phyloP scores from a whole-genome alignment of 2,113 vertebrate genomes.

The Sprattus sprattus region DNA sequence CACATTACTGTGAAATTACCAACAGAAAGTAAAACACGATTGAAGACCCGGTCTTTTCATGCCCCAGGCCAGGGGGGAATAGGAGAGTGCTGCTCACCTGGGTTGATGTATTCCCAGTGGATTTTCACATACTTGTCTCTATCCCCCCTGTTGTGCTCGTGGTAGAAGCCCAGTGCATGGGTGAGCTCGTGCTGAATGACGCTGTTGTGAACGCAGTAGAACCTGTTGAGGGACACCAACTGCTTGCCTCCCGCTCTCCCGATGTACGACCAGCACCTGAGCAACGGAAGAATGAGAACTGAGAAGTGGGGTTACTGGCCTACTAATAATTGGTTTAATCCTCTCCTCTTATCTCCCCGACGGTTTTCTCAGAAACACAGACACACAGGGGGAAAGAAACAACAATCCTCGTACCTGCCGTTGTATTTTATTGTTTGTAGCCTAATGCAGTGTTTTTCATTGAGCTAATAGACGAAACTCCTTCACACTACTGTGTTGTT shows the following conservation, averaged over 20 bases:
- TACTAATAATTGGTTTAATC: no score
- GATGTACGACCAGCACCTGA: conserved; percentile 25
- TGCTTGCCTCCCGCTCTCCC: conserved; percentile 54
- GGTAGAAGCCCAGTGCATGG: conserved; percentile 65
- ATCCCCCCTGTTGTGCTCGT: conserved; percentile 66
- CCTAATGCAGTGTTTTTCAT: no score
- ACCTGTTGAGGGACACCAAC: conserved; percentile 53
- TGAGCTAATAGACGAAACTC: no score
- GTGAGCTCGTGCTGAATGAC: conserved; percentile 64
- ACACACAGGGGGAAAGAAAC: no score
- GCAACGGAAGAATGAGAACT: neutral
- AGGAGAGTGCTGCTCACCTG: neutral
- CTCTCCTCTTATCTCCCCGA: no score
- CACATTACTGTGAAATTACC: neutral
- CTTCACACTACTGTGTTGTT: no score
- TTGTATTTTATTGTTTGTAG: no score
- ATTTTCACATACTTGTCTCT: conserved; percentile 53
- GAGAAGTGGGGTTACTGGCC: no score
- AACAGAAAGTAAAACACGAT: neutral
- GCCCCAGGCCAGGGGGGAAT: no score
- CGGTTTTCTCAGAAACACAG: no score
- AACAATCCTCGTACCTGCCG: no score
- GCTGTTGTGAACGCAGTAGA: conserved; percentile 45
- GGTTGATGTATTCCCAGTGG: neutral
- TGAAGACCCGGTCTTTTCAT: neutral